phyloP scores from a whole-genome alignment of 2,797 vertebrate species.

The Platyrinchus mystaceus region DNA sequence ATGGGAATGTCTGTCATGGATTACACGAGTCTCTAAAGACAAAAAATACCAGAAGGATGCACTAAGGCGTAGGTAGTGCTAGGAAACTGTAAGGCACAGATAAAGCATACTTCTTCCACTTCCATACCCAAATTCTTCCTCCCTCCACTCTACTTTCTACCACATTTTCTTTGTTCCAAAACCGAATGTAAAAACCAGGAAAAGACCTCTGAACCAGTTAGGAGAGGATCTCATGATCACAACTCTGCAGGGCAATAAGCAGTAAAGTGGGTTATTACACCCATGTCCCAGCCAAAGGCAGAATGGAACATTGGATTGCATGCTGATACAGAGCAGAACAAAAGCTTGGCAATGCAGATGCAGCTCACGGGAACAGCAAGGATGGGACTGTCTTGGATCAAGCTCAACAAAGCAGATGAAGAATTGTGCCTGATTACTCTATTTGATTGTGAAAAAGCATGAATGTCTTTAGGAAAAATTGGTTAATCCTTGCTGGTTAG shows the following conservation, averaged over 20 bases:
- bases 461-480: neutral
- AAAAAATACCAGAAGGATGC: neutral
- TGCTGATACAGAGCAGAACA: neutral
- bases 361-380: neutral
- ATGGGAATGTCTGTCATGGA: neutral
- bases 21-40: neutral
- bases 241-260: neutral
- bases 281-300: neutral
- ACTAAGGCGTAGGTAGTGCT: neutral
- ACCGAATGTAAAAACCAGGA: neutral
- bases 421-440: neutral
- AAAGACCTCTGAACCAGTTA: neutral
- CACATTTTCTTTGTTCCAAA: neutral
- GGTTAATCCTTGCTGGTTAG: neutral
- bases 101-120: neutral
- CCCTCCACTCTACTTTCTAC: neutral
- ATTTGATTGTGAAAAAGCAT: neutral
- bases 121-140: neutral
- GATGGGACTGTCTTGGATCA: neutral
- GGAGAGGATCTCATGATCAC: neutral
- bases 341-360: neutral
- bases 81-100: neutral
- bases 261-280: rapidly evolving
- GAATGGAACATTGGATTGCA: neutral
- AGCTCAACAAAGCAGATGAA: neutral